Percentiles rank a stretch among this genome's conserved stretches.
Conservation (phyloP, 1,140 invertebrate species). For the Drosophila pallidifrons region DNA sequence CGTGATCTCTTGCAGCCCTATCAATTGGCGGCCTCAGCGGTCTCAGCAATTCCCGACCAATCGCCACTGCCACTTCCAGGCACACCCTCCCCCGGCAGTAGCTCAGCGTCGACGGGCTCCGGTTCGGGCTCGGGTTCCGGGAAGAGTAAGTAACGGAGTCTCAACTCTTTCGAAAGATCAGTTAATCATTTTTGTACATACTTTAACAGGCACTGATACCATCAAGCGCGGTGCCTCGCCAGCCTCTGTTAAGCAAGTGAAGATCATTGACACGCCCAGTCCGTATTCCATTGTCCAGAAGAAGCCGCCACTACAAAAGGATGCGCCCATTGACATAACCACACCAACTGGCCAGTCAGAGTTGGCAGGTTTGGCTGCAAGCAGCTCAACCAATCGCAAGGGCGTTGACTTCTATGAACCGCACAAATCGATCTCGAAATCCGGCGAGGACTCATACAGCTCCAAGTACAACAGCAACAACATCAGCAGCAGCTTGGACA, state of each 20-base stretch:
- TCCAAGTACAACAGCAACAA: slow-evolving; percentile 40
- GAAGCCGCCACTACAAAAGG: slow-evolving; percentile 72
- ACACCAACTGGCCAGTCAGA: slow-evolving; percentile 63
- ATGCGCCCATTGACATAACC: slow-evolving; percentile 61
- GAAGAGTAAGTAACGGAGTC: slow-evolving; percentile 68
- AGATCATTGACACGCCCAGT: slow-evolving; percentile 79
- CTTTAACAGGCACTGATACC: slow-evolving; percentile 80
- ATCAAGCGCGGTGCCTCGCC: slow-evolving; percentile 84
- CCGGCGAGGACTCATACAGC: slow-evolving; percentile 53
- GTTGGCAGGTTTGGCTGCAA: slow-evolving; percentile 36
- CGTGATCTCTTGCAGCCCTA: slow-evolving; percentile 78
- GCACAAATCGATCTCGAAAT: slow-evolving; percentile 70
- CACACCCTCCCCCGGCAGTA: slow-evolving; percentile 85
- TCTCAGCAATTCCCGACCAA: slow-evolving; percentile 84
- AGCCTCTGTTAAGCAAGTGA: slow-evolving; percentile 78
- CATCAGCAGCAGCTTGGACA: slow-evolving; percentile 46
- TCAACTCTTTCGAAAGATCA: no score
- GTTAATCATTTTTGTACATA: background rate
- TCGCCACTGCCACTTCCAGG: slow-evolving; percentile 85
- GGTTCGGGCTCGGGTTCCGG: slow-evolving; percentile 83
- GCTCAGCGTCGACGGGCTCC: slow-evolving; percentile 84
- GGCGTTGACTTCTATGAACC: slow-evolving; percentile 79
- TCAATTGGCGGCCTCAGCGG: slow-evolving; percentile 85
- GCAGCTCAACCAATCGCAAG: slow-evolving; percentile 48
- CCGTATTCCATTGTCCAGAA: slow-evolving; percentile 77